Evolutionary conservation across 2,797 vertebrate genomes (phyloP), one percentile per base, ranked within the genome.

Genomic region (Girardinus metallicus): DNA sequence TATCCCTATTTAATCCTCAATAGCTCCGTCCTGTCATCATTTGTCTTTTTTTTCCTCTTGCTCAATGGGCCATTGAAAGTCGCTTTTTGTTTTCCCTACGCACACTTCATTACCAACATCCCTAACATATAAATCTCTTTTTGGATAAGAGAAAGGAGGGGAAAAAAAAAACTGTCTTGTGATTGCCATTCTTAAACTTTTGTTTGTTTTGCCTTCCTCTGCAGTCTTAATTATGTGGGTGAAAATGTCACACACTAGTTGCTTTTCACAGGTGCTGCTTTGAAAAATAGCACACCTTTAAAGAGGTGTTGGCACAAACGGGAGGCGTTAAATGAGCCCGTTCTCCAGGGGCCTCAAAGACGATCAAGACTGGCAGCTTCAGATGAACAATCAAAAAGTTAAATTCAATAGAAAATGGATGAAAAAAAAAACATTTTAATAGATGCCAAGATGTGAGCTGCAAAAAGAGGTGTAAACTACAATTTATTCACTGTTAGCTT

Each of bases 181-280:
- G 8, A 36, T 89, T 93, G 90, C 93, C 53, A 57, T 7, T 73
- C 86, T 89, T 87, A 87, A 86, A 87, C 78, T 73, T 34, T 74
- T 81, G 87, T 91, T 90, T 76, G 93, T 70, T n/a, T 26, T 86
- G 47, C 29, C 53, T 74, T 73, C 72, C 68, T 62, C 75, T 81
- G 73, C 16, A 47, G 29, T 75, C 77, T 82, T 92, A 89, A 92
- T 92, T 89, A 88, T 80, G 82, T 81, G 81, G 90, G 85, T 83
- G 83, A 87, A 93, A 94, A 93, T 93, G 89, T 89, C 90, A 91
- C 21, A 86, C 53, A 55, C 23, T 11, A 26, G 72, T 76, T 90
- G 86, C 83, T 78, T 60, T 85, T 84, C 53, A 44, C 68, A 64
- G 75, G 82, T 82, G 81, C 77, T 78, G 62, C 66, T 82, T 1